Evolutionary conservation across 2,888 invertebrate species (phyloP).

Genomic region (Tanytarsus gracilentus): DNA sequence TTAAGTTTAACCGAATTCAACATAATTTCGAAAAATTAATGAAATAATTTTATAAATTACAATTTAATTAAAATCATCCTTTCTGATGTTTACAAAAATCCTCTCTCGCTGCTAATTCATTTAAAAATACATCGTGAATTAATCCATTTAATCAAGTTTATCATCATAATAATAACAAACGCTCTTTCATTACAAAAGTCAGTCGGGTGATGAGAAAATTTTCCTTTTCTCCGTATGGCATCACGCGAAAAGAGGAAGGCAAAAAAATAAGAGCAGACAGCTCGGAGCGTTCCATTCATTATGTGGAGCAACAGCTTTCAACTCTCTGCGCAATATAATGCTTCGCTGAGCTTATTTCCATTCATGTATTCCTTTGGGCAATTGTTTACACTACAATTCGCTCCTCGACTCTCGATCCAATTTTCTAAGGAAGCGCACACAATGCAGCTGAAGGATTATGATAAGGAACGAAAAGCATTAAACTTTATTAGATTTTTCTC

Average conservation of each 20-base stretch:
- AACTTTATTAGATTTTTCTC: background rate
- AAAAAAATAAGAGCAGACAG: background rate
- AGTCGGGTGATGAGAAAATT: too few species aligned
- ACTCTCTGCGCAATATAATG: background rate
- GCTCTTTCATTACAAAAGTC: too few species aligned
- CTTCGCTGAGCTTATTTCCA: background rate
- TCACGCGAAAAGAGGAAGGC: too few species aligned
- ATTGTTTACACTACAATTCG: background rate
- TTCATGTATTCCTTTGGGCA: background rate
- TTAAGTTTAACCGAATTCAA: too few species aligned
- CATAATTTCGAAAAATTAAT: too few species aligned
- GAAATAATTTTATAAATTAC: too few species aligned
- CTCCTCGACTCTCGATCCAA: background rate
- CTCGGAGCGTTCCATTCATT: background rate
- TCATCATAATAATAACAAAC: background rate
- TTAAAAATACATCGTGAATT: too few species aligned
- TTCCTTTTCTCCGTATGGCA: too few species aligned
- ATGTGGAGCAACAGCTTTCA: background rate
- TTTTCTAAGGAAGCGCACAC: background rate
- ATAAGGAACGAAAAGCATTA: background rate
- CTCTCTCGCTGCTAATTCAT: too few species aligned
- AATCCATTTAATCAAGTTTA: too few species aligned
- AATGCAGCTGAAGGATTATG: background rate
- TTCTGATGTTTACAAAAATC: too few species aligned
- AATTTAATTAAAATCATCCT: too few species aligned